Evolutionary conservation across 2,113 vertebrate genomes (phyloP).

Genomic region (Callionymus lyra): DNA sequence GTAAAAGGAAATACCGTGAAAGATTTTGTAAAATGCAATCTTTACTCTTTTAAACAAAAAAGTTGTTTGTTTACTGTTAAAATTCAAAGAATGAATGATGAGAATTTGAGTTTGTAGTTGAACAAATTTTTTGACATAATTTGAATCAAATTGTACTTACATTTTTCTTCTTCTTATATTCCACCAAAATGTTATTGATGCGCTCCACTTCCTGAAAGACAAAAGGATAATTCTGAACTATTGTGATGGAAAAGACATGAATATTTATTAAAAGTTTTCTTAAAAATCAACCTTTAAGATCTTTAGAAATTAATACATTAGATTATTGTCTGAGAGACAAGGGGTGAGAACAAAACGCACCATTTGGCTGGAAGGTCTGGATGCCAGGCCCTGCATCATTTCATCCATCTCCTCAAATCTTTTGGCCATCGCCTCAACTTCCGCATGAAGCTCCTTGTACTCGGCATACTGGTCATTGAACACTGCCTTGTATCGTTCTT

Average conservation of each 20-base stretch:
- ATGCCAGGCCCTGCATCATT: conserved; percentile 78
- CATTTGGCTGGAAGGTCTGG: conserved; percentile 65
- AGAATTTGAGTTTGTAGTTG: too few relatives aligned
- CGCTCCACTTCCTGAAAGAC: conserved; percentile 79
- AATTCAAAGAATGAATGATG: too few relatives aligned
- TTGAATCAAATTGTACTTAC: conserved; percentile 77
- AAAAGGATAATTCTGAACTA: conserved; percentile 1
- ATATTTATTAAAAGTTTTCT: too few relatives aligned
- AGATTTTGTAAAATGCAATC: too few relatives aligned
- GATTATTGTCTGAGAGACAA: too few relatives aligned
- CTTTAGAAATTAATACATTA: too few relatives aligned
- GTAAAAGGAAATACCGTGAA: too few relatives aligned
- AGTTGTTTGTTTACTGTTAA: too few relatives aligned
- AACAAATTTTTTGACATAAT: too few relatives aligned
- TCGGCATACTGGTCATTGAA: conserved; percentile 97
- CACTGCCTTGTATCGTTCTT: conserved; percentile 90
- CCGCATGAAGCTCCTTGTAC: conserved; percentile 90
- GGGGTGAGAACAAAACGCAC: conserved; percentile 42
- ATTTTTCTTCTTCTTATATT: conserved; percentile 89
- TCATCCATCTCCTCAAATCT: conserved; percentile 85
- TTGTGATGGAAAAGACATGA: too few relatives aligned
- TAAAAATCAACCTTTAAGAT: too few relatives aligned
- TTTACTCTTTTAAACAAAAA: too few relatives aligned
- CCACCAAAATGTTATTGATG: conserved; percentile 82
- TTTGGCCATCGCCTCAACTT: conserved; percentile 75